phyloP scores from a whole-genome alignment of 2,113 vertebrate genomes.

The Gopherus flavomarginatus region DNA sequence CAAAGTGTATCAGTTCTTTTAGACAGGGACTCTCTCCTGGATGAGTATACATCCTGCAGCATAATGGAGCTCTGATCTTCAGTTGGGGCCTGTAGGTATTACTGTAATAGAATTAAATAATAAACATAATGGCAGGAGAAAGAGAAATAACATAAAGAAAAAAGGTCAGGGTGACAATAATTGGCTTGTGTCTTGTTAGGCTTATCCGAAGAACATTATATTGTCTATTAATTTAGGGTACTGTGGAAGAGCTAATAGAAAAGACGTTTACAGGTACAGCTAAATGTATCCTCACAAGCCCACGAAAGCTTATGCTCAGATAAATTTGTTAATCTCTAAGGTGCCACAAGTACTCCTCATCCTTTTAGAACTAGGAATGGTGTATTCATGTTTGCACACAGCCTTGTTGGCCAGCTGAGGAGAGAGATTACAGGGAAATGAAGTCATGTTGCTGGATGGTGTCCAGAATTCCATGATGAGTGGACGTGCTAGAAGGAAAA shows the following conservation, averaged over 20 bases:
- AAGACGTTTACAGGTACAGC: slow-evolving; percentile 47
- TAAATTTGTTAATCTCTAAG: too few relatives aligned
- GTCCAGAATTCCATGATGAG: neutral
- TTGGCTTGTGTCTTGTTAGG: slow-evolving; percentile 37
- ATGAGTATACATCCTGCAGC: neutral
- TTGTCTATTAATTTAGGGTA: neutral
- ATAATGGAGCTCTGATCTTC: slow-evolving; percentile 13
- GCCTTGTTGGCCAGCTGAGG: neutral
- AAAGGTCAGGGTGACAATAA: neutral
- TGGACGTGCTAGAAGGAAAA: neutral
- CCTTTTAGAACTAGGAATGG: neutral
- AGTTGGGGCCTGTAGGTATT: slow-evolving; percentile 42
- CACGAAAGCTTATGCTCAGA: too few relatives aligned
- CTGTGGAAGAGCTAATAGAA: neutral
- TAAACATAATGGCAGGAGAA: slow-evolving; percentile 43
- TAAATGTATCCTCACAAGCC: neutral
- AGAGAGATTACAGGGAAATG: neutral
- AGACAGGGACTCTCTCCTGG: slow-evolving; percentile 14
- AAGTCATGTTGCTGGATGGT: neutral
- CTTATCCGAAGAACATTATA: too few relatives aligned
- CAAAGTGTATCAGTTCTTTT: slow-evolving; percentile 24
- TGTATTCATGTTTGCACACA: rapidly evolving
- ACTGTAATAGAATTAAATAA: slow-evolving; percentile 21
- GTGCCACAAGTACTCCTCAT: too few relatives aligned
- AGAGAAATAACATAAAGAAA: slow-evolving; percentile 54